Base-by-base conservation (phyloP, 2,113 vertebrate species). In the Eulacestoma nigropectus region DNA sequence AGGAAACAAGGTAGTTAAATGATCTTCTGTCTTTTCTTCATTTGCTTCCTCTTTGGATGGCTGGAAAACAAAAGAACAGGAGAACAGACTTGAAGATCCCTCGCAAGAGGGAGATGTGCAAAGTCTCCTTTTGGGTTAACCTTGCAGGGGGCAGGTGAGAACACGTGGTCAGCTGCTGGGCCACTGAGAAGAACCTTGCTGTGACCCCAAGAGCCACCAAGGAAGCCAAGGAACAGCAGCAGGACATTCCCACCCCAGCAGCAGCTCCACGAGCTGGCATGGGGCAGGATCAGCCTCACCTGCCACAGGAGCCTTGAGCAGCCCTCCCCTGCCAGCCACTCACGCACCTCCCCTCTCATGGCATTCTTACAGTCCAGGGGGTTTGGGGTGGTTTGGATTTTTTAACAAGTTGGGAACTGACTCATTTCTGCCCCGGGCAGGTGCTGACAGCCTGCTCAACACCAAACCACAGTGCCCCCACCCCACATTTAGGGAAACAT, bases 1-100 rank as follows among this genome's bases (percentile, higher is more conserved):
- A 0, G 99, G 99, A 91, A 99, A 98, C 86, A 99, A 97, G 15
- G 99, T 98, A 41, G 98, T 98, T 97, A 99, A 98, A 95, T 97
- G 97, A 42, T 97, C 95, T 20, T 98, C 98, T n/a, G 96, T 76
- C 77, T 96, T 97, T 53, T 97, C 98, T 68, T 98, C 98, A 17
- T 91, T 97, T 30, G 98, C 98, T 20, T 98, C 98, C 59, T 98
- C 97, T 84, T 91, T 97, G 60, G 95, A 96, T 2, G 80, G 65
- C 98, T 98, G 90, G 42, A 93, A 98, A 84, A 93, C 55, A 93
- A 70, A 81, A 90, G 15, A 65, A 55, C 6, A 67, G 86, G 44
- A 8, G 33, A 83, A 68, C 0, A 25, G 49, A 60, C 11, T 30
- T 13, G 23, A 86, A 69, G 53, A 64, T 33, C 14, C 35, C 35